Evolutionary conservation across 2,888 invertebrate species (phyloP), one percentile per base, ranked within the genome.

Genomic region (Ommatoiulus sabulosus): DNA sequence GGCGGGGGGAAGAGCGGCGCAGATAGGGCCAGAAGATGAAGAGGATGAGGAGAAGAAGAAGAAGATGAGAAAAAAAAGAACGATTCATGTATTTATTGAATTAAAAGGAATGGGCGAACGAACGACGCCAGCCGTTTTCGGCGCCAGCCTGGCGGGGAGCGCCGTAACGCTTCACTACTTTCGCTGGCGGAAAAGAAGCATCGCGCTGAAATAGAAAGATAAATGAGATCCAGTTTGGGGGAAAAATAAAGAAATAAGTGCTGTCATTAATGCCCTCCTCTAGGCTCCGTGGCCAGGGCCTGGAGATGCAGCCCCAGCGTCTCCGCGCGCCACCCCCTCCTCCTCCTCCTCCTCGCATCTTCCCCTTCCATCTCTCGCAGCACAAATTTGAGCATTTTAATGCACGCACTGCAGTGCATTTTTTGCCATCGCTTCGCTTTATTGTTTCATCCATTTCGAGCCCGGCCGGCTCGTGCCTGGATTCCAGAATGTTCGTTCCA

Each of bases 121-220:
- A 63, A 20, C 44, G 87, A 87, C 87, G 63, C 57, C 52, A 87
- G 43, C 57, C 35, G 35, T 35, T 87, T 87, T 87, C 57, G 87
- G 87, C 87, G 87, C 87, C 87, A 87, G 87, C 87, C 87, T 87
- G 87, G 87, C 87, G 87, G 87, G 87, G 87, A n/a, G 87, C 87
- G 35, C 2, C 57, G 87, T n/a, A 87, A 87, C 87, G 87, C 87
- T 87, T 57, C 52, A 87, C 57, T 87, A 87, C 52, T 63, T 46
- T 87, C 87, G 87, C n/a, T 57, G 48, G 48, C 87, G 87, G 87
- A 87, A 87, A 87, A 87, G 87, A 43, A 46, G 87, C 87, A 87
- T 52, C 87, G n/a, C 17, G 24, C 52, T 87, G 57, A 87, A 87
- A 87, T 87, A 87, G 46, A 35, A 87, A 87, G 87, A 87, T 87